Evolutionary conservation across 2,113 vertebrate species (phyloP).

Genomic region (Calidris pygmaea): DNA sequence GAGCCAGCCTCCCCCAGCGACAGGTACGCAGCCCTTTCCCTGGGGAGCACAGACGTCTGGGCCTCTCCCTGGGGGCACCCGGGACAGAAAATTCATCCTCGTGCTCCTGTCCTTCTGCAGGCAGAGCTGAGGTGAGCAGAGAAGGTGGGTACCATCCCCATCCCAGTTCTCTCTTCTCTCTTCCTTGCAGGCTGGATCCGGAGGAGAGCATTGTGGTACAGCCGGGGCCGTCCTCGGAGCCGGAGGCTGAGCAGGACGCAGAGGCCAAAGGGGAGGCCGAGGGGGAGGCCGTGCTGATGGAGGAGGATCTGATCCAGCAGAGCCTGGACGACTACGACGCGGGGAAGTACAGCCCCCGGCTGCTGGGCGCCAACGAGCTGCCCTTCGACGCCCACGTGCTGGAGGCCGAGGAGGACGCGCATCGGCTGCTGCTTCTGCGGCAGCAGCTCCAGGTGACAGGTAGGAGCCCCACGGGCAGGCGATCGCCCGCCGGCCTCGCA

Average conservation of each 20-base stretch:
- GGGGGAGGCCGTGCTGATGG: constrained; percentile 89
- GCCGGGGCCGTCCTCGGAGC: constrained; percentile 53
- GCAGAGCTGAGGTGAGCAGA: neutral
- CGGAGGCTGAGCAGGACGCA: constrained; percentile 21
- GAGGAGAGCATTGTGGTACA: constrained; percentile 42
- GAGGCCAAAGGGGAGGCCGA: constrained; percentile 68
- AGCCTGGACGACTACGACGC: constrained; percentile 94
- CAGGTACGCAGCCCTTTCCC: constrained; percentile 35
- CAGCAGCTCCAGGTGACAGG: constrained; percentile 93
- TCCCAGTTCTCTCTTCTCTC: neutral
- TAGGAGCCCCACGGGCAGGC: constrained; percentile 13
- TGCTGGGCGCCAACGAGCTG: constrained; percentile 85
- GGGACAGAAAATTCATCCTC: fast-evolving
- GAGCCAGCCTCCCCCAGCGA: constrained; percentile 71
- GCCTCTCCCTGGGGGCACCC: fast-evolving
- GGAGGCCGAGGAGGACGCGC: constrained; percentile 85
- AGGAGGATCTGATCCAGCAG: constrained; percentile 97
- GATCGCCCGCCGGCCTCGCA: fast-evolving
- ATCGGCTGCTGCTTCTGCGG: constrained; percentile 85
- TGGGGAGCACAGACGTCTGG: fast-evolving
- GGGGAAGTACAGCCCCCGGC: constrained; percentile 89
- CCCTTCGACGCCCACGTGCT: constrained; percentile 90
- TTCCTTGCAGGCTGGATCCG: constrained; percentile 34
- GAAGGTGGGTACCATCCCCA: neutral
- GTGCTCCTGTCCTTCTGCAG: neutral